Conservation (phyloP, 2,888 invertebrate species). For the Pyrochroa serraticornis region DNA sequence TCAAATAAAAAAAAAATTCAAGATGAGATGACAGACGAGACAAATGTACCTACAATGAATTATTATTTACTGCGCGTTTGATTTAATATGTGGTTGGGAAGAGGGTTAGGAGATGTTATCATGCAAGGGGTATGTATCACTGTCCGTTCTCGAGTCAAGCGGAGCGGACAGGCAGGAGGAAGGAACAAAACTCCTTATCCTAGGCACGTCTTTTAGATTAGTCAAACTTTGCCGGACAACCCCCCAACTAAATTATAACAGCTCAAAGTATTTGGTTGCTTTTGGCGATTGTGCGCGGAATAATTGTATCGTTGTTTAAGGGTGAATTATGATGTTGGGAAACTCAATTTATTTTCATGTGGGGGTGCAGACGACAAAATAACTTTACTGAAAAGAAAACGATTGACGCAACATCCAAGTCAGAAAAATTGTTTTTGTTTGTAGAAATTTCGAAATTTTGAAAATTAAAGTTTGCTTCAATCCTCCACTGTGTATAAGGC, state of each 20-base stretch:
- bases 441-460: no score
- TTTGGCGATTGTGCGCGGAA: conserved; percentile 31
- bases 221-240: conserved; percentile 48
- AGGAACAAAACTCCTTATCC: conserved; percentile 30
- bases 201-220: conserved; percentile 48
- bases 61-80: conserved; percentile 15
- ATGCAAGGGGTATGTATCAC: conserved; percentile 49
- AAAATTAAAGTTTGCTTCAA: no score
- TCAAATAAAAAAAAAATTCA: not conserved
- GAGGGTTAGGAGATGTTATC: conserved; percentile 46
- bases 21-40: not conserved
- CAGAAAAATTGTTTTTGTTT: no score
- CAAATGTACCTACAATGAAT: conserved; percentile 8
- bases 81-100: conserved; percentile 29
- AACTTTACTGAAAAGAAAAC: no score
- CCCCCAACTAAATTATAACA: conserved; percentile 49
- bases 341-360: not conserved
- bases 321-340: conserved; percentile 7
- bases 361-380: not conserved
- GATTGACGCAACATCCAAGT: no score
- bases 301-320: conserved; percentile 18
- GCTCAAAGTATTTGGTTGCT: conserved; percentile 45
- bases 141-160: conserved; percentile 36
- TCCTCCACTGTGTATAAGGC: no score
- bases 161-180: no score